These are phyloP conservation scores for Redunca redunca DNA, from an alignment of 2,113 vertebrate species.

Conservation along the genomic window DNA sequence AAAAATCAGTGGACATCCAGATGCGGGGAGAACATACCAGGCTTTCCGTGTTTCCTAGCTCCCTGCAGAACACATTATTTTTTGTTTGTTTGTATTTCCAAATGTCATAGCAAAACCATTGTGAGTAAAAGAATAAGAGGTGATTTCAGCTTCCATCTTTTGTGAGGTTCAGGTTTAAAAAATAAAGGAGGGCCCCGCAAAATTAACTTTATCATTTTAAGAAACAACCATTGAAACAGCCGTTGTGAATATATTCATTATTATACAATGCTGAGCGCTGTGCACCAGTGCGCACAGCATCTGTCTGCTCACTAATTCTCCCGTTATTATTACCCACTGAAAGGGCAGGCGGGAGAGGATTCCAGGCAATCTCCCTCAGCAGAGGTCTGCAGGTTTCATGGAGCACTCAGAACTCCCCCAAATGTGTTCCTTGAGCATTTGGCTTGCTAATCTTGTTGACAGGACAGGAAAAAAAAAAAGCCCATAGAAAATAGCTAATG, in stretches of 20 bases:
- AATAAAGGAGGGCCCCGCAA: conserved; percentile 57
- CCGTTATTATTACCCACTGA: conserved; percentile 65
- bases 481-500: conserved; percentile 52
- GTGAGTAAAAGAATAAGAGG: conserved; percentile 57
- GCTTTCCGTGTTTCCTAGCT: not conserved
- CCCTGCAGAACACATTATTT: conserved; percentile 16
- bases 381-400: conserved; percentile 53
- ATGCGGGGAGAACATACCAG: not conserved
- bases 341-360: conserved; percentile 63
- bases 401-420: conserved; percentile 29
- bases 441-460: conserved; percentile 69
- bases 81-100: conserved; percentile 46
- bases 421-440: conserved; percentile 22
- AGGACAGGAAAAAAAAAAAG: conserved; percentile 61
- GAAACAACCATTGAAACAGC: conserved; percentile 71
- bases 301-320: conserved; percentile 73
- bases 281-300: conserved; percentile 64
- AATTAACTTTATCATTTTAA: conserved; percentile 76
- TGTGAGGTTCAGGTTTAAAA: conserved; percentile 66
- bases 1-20: not conserved
- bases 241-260: conserved; percentile 77
- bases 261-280: conserved; percentile 71
- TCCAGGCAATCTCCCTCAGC: conserved; percentile 20
- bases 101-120: conserved; percentile 45
- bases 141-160: conserved; percentile 56